A percentile compares a stretch with the other conserved stretches of the same genome.
These are phyloP conservation scores for Adelosebastes latens DNA, from an alignment of 2,797 vertebrate species.

Conservation along the genomic window DNA sequence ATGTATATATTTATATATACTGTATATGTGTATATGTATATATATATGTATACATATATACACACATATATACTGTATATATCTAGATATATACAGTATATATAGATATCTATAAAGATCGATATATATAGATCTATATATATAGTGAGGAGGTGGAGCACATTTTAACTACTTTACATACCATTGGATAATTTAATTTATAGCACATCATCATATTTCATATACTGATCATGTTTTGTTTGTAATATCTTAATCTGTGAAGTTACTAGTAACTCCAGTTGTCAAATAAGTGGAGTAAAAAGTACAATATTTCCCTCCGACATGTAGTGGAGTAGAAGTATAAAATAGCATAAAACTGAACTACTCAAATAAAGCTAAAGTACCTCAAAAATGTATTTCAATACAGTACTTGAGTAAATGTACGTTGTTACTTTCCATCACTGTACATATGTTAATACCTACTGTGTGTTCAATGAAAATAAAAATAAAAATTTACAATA, in stretches of 20 bases:
- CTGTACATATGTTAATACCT: neutral
- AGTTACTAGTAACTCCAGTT: neutral
- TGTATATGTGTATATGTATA: too few relatives aligned
- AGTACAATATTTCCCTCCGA: neutral
- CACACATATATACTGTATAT: too few relatives aligned
- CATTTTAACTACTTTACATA: neutral
- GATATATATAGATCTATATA: too few relatives aligned
- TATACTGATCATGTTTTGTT: neutral
- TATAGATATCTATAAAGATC: too few relatives aligned
- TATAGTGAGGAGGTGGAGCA: too few relatives aligned
- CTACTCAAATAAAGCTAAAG: neutral
- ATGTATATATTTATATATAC: too few relatives aligned
- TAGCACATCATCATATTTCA: neutral
- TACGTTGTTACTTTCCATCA: neutral
- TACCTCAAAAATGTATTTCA: neutral
- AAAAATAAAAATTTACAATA: neutral
- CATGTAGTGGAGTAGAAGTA: neutral
- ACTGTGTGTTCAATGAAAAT: neutral
- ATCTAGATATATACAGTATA: too few relatives aligned
- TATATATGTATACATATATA: too few relatives aligned
- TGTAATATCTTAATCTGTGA: neutral
- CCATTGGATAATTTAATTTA: neutral
- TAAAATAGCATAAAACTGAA: neutral
- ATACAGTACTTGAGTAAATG: neutral
- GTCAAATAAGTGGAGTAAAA: neutral